Conservation (phyloP, 2,113 vertebrate species). For the Sinocyclocheilus anophthalmus region DNA sequence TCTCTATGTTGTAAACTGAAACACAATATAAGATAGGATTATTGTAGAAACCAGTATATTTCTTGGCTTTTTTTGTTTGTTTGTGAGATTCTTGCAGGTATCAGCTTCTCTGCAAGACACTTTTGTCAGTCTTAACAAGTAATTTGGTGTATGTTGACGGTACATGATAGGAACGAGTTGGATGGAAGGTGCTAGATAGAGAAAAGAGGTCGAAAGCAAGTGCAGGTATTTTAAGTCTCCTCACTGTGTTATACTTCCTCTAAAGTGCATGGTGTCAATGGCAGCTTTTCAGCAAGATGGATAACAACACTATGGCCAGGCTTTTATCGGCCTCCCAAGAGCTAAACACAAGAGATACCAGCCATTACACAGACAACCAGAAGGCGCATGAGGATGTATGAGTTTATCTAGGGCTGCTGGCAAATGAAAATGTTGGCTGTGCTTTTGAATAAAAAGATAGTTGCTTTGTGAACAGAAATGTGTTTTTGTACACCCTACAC, state of each 20-base stretch:
- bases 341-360: constrained; percentile 70
- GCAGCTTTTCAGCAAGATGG: constrained; percentile 78
- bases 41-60: no score
- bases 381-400: constrained; percentile 63
- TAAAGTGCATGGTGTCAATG: constrained; percentile 80
- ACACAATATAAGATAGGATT: no score
- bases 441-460: constrained; percentile 15
- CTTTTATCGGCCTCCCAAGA: constrained; percentile 72
- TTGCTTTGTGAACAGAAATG: constrained; percentile 37
- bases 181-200: no score
- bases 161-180: no score
- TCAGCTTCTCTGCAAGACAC: no score
- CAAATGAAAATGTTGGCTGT: constrained; percentile 47
- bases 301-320: constrained; percentile 71
- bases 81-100: no score
- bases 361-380: constrained; percentile 72
- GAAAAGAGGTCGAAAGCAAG: no score
- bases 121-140: no score
- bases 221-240: no score
- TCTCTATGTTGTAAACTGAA: no score
- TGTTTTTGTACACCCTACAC: constrained; percentile 22
- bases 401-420: constrained; percentile 49
- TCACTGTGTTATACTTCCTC: constrained; percentile 61
- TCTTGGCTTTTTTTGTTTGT: no score
- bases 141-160: no score